phyloP scores from a whole-genome alignment of 2,888 invertebrate species.

The Limenitis camilla region DNA sequence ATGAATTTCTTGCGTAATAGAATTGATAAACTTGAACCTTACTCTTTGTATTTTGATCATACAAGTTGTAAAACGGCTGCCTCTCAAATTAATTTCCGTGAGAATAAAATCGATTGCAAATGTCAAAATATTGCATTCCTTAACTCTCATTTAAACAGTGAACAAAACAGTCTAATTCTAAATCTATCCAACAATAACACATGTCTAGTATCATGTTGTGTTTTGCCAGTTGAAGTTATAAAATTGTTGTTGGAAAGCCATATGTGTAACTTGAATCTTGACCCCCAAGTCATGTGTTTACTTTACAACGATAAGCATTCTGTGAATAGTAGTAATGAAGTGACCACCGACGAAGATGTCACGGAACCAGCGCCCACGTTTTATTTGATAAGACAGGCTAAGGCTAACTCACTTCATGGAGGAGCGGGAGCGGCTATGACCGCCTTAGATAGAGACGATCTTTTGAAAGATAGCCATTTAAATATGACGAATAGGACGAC shows the following conservation, averaged over 20 bases:
- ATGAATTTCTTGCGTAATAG: conserved; percentile 61
- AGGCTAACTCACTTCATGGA: conserved; percentile 48
- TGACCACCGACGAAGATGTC: conserved; percentile 48
- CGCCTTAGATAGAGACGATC: conserved; percentile 55
- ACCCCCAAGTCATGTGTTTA: conserved; percentile 60
- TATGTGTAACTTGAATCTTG: conserved; percentile 61
- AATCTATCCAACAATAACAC: conserved; percentile 60
- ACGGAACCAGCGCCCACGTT: conserved; percentile 64
- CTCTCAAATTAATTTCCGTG: conserved; percentile 46
- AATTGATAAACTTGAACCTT: conserved; percentile 59
- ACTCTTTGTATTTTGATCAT: conserved; percentile 63
- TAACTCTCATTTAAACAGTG: conserved; percentile 35
- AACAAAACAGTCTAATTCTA: conserved; percentile 57
- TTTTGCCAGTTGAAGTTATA: conserved; percentile 56
- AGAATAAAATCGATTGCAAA: conserved; percentile 65
- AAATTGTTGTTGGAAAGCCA: conserved; percentile 55
- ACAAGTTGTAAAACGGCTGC: conserved; percentile 57
- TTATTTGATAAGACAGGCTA: conserved; percentile 62
- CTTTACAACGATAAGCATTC: conserved; percentile 57
- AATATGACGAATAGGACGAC: conserved; percentile 61
- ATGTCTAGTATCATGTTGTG: conserved; percentile 61
- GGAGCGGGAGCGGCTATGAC: conserved; percentile 56
- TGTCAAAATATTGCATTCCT: conserved; percentile 68
- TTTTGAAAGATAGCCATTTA: conserved; percentile 49
- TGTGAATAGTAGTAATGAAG: conserved; percentile 40